Conservation (phyloP, 2,888 invertebrate species). For the Diarsia mendica region DNA sequence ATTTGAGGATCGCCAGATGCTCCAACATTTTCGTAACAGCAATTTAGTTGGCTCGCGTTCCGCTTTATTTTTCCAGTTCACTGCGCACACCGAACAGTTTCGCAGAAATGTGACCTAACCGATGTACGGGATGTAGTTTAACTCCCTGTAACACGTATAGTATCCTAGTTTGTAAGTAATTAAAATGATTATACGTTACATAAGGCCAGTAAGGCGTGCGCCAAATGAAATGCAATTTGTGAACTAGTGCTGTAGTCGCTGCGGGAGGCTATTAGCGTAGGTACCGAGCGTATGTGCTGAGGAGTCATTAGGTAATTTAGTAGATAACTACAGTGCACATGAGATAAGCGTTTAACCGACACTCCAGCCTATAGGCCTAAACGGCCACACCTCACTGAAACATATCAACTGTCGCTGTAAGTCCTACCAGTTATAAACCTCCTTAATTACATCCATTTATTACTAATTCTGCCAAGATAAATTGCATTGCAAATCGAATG, state of each 20-base stretch:
- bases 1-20: conserved; percentile 3
- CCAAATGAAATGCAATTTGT: conserved; percentile 60
- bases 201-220: conserved; percentile 61
- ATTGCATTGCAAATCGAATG: conserved; percentile 43
- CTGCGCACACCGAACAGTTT: conserved; percentile 32
- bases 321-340: conserved; percentile 38
- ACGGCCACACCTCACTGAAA: conserved; percentile 48
- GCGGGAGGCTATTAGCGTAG: conserved; percentile 57
- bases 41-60: conserved; percentile 6
- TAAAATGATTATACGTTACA: conserved; percentile 73
- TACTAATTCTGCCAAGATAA: conserved; percentile 30
- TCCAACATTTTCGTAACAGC: conserved; percentile 17
- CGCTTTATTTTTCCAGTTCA: conserved; percentile 23
- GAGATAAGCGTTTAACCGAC: conserved; percentile 28
- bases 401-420: conserved; percentile 41
- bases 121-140: conserved; percentile 66
- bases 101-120: conserved; percentile 54
- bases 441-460: conserved; percentile 50
- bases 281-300: conserved; percentile 17
- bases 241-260: conserved; percentile 38
- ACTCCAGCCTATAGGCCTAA: conserved; percentile 14
- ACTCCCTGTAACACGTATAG: conserved; percentile 59
- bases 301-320: conserved; percentile 55
- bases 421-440: conserved; percentile 11
- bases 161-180: conserved; percentile 66